Percentiles rank a stretch among this genome's conserved stretches.
These are phyloP conservation scores for Pluvialis apricaria DNA, from an alignment of 2,113 vertebrate species.

Conservation along the genomic window DNA sequence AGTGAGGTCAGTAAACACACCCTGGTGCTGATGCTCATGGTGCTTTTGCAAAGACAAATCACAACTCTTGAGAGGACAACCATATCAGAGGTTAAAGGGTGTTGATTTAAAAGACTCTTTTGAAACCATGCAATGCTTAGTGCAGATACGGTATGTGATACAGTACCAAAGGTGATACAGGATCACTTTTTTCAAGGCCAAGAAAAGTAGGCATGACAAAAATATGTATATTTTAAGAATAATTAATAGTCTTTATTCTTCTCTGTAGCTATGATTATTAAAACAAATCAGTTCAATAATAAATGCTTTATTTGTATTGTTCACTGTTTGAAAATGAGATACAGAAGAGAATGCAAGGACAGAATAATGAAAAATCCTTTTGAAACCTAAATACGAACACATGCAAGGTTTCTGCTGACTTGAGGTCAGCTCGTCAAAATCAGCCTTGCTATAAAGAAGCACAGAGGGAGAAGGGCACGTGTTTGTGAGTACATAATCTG, in stretches of 20 bases:
- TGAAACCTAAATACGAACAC: background rate
- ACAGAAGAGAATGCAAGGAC: background rate
- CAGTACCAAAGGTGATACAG: background rate
- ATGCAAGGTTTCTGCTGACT: background rate
- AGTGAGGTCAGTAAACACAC: background rate
- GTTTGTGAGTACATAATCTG: slow-evolving; percentile 7
- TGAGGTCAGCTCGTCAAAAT: slow-evolving; percentile 8
- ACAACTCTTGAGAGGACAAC: background rate
- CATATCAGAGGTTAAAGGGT: background rate
- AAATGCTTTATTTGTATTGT: background rate
- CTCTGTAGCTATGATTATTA: background rate
- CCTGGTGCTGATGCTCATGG: background rate
- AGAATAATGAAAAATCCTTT: background rate
- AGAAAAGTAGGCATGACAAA: background rate
- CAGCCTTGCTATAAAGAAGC: background rate
- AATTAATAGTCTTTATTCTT: background rate
- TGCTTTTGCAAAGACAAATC: background rate
- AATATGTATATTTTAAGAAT: background rate
- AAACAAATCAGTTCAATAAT: background rate
- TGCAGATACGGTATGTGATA: background rate
- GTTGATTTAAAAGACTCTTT: background rate
- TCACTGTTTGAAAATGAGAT: background rate
- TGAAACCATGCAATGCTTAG: background rate
- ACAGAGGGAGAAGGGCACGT: background rate
- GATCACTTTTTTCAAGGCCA: background rate